These are phyloP conservation scores for Sebastes hubbsi DNA, from an alignment of 2,797 vertebrate genomes.

Conservation along the genomic window DNA sequence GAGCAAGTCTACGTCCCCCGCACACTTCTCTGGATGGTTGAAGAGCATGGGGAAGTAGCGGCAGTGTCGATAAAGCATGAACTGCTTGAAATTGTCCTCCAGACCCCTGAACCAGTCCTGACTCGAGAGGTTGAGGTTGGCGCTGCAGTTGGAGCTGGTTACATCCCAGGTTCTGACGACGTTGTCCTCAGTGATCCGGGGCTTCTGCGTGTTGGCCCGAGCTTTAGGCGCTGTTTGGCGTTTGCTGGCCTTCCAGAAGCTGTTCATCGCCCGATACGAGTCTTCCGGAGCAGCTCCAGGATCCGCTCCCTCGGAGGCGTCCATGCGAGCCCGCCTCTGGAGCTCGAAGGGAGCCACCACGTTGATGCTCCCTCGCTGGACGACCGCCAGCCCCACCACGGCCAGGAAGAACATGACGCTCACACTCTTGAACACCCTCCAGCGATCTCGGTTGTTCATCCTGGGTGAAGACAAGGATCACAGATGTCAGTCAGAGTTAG, in stretches of 20 bases:
- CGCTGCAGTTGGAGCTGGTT: slow-evolving; percentile 86
- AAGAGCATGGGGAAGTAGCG: slow-evolving; percentile 92
- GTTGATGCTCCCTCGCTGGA: slow-evolving; percentile 85
- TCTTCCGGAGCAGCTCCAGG: slow-evolving; percentile 46
- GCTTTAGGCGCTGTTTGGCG: background rate
- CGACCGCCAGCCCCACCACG: slow-evolving; percentile 83
- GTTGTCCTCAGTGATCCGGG: background rate
- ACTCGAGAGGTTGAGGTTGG: slow-evolving; percentile 87
- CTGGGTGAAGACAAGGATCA: slow-evolving; percentile 67
- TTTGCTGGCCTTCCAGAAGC: slow-evolving; percentile 87
- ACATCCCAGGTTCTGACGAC: slow-evolving; percentile 85
- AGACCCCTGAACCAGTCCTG: slow-evolving; percentile 87
- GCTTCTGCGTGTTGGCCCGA: background rate
- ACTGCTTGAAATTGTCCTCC: slow-evolving; percentile 90
- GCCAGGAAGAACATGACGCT: slow-evolving; percentile 86
- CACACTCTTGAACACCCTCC: slow-evolving; percentile 86
- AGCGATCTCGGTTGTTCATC: slow-evolving; percentile 81
- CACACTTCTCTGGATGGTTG: slow-evolving; percentile 94
- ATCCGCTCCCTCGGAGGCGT: slow-evolving; percentile 31
- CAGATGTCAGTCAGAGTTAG: background rate
- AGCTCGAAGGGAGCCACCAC: slow-evolving; percentile 79
- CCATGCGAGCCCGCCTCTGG: slow-evolving; percentile 68
- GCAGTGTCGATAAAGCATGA: slow-evolving; percentile 92
- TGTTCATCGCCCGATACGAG: slow-evolving; percentile 6
- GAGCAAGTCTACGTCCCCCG: slow-evolving; percentile 83